Percentiles rank a stretch among this genome's conserved stretches.
These are phyloP conservation scores for Ciconia stormi DNA, from an alignment of 2,113 vertebrate species.

Conservation along the genomic window DNA sequence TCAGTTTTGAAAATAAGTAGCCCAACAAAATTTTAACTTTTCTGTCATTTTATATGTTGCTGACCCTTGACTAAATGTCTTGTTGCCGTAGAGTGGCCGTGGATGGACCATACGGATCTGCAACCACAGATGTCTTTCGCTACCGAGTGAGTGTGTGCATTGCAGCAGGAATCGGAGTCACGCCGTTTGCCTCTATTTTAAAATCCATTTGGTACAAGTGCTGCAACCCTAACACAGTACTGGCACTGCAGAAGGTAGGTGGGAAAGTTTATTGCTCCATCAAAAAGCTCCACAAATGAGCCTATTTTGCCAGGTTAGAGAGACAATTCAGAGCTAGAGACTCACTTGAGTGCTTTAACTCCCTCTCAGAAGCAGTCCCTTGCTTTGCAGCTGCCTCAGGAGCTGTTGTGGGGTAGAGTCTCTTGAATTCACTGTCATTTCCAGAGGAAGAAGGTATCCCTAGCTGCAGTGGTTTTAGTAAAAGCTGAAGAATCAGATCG, in stretches of 20 bases:
- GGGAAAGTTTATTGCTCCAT: background rate
- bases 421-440: background rate
- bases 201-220: constrained; percentile 80
- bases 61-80: background rate
- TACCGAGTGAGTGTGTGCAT: constrained; percentile 78
- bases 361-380: background rate
- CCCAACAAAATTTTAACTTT: background rate
- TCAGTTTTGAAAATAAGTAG: background rate
- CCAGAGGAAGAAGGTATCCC: background rate
- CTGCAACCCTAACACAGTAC: constrained; percentile 25
- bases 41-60: background rate
- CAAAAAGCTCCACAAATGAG: constrained; percentile 12
- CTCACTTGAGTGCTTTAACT: background rate
- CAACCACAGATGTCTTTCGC: constrained; percentile 73
- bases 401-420: background rate
- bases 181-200: constrained; percentile 80
- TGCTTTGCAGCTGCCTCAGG: background rate
- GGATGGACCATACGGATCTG: constrained; percentile 79
- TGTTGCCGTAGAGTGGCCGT: constrained; percentile 73
- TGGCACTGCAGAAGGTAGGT: constrained; percentile 76
- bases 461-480: background rate
- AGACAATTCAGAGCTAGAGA: background rate
- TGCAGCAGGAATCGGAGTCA: constrained; percentile 81
- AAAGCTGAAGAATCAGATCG: background rate
- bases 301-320: background rate